Conservation (phyloP, 2,797 vertebrate species). For the Sebastes hubbsi region DNA sequence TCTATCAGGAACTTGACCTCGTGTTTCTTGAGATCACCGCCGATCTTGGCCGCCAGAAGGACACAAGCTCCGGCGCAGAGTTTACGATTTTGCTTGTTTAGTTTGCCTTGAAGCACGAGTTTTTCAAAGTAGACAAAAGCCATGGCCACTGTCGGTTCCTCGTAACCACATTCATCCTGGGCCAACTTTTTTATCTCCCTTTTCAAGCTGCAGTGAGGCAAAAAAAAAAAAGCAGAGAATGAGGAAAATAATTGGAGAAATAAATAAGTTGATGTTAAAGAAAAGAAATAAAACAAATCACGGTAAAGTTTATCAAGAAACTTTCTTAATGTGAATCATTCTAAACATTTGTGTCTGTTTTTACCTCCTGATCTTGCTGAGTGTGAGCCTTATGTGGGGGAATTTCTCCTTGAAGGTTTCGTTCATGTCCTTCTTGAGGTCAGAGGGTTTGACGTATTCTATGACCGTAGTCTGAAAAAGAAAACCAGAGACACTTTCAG, state of each 20-base stretch:
- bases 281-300: not conserved
- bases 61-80: constrained; percentile 96
- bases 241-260: not conserved
- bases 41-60: constrained; percentile 95
- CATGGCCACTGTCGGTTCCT: constrained; percentile 97
- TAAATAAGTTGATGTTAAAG: not conserved
- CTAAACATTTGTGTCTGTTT: not conserved
- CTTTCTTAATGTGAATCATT: not conserved
- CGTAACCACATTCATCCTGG: constrained; percentile 94
- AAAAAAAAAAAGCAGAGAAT: not conserved
- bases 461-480: constrained; percentile 95
- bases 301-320: not conserved
- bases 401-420: constrained; percentile 99
- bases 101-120: constrained; percentile 95
- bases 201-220: constrained; percentile 86
- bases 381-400: constrained; percentile 94
- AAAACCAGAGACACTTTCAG: constrained; percentile 40
- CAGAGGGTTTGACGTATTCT: constrained; percentile 98
- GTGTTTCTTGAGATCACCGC: constrained; percentile 96
- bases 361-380: constrained; percentile 99
- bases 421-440: constrained; percentile 99
- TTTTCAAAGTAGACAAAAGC: constrained; percentile 99
- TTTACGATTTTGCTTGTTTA: constrained; percentile 98
- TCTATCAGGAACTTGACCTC: constrained; percentile 98
- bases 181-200: constrained; percentile 96